Conservation (phyloP, 2,113 vertebrate species). For the Phrynosoma platyrhinos region DNA sequence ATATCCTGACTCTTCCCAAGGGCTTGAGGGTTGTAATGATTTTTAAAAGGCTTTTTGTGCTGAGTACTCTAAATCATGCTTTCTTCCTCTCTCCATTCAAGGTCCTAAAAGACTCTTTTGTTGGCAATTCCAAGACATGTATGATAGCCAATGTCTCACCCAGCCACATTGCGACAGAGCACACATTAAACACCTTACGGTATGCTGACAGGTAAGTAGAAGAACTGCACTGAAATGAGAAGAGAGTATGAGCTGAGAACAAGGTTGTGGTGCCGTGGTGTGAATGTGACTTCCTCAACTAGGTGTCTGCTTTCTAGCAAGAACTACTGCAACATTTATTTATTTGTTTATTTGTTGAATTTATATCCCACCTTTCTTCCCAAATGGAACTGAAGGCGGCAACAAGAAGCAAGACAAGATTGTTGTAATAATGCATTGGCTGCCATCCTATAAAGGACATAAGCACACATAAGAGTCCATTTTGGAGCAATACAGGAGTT, state of each 20-base stretch:
- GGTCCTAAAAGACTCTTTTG: conserved; percentile 94
- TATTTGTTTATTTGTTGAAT: too few relatives aligned
- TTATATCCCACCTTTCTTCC: too few relatives aligned
- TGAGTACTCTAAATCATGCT: background rate
- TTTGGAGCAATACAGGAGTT: too few relatives aligned
- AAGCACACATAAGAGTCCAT: too few relatives aligned
- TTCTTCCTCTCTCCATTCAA: conserved; percentile 54
- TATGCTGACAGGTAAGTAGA: conserved; percentile 91
- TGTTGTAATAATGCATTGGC: too few relatives aligned
- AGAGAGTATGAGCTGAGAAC: background rate
- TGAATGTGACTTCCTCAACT: background rate
- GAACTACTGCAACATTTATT: background rate
- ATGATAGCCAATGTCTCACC: conserved; percentile 96
- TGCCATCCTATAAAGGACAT: too few relatives aligned
- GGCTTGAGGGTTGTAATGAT: too few relatives aligned
- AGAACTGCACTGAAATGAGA: background rate
- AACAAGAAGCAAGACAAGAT: too few relatives aligned
- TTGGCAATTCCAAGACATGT: conserved; percentile 92
- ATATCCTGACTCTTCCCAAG: too few relatives aligned
- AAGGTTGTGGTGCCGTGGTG: background rate
- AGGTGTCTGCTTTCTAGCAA: background rate
- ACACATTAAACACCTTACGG: conserved; percentile 91
- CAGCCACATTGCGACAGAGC: conserved; percentile 86
- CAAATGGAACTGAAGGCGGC: too few relatives aligned
- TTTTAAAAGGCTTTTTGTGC: background rate